Conservation (phyloP, 2,797 vertebrate species). For the Smutsia temminckii region DNA sequence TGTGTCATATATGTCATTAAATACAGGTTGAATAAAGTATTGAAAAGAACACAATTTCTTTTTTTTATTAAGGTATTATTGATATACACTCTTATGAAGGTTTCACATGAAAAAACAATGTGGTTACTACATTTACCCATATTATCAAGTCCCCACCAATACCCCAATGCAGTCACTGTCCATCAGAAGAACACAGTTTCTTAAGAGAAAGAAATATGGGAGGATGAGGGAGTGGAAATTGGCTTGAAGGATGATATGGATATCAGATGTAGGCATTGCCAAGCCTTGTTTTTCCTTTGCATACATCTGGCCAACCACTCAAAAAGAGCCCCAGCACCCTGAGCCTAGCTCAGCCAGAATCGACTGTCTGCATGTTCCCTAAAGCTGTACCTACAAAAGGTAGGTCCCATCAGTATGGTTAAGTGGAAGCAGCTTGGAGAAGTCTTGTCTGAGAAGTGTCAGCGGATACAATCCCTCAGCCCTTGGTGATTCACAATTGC, state of each 20-base stretch:
- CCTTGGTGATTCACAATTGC: slow-evolving; percentile 25
- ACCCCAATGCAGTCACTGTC: too few species aligned
- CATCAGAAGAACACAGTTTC: not conserved
- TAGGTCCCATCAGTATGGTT: not conserved
- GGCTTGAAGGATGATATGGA: not conserved
- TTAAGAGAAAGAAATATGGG: not conserved
- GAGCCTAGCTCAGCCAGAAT: not conserved
- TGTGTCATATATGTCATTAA: not conserved
- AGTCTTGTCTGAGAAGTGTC: slow-evolving; percentile 33
- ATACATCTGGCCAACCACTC: not conserved
- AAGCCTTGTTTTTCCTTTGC: not conserved
- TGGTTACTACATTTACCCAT: too few species aligned
- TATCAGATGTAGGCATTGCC: not conserved
- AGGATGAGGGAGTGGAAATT: not conserved
- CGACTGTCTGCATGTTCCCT: not conserved
- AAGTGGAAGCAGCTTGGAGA: slow-evolving; percentile 20
- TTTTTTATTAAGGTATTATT: too few species aligned
- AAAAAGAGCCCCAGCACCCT: not conserved
- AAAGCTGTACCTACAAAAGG: not conserved
- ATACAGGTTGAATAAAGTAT: not conserved
- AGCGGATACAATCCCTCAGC: not conserved
- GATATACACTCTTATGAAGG: too few species aligned
- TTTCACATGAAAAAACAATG: too few species aligned
- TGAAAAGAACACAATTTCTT: not conserved
- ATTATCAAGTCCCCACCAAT: too few species aligned